Evolutionary conservation across 2,888 invertebrate genomes (phyloP).

Genomic region (Coelogynopora nodosa): DNA sequence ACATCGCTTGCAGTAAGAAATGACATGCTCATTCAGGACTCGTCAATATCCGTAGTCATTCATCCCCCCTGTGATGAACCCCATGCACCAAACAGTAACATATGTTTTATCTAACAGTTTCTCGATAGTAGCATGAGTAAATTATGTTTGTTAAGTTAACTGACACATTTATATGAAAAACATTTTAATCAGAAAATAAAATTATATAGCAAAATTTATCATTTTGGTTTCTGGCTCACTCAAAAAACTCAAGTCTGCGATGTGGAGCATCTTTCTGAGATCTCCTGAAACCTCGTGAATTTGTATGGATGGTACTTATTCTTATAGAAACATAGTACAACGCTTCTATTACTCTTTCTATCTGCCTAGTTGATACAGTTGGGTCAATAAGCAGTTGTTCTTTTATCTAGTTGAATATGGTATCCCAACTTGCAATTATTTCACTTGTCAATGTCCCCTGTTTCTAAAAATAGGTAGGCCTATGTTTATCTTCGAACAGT

Average conservation of each 20-base stretch:
- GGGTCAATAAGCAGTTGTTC: constrained; percentile 9
- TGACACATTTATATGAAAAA: too few species aligned
- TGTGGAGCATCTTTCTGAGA: constrained; percentile 2
- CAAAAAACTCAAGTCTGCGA: not conserved
- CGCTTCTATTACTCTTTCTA: not conserved
- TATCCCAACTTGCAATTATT: constrained; percentile 3
- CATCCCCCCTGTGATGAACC: too few species aligned
- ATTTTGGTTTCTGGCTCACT: too few species aligned
- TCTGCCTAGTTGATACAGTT: not conserved
- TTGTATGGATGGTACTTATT: constrained; percentile 18
- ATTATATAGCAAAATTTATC: too few species aligned
- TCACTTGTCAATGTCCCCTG: not conserved
- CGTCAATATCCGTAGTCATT: too few species aligned
- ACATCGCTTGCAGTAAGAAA: not conserved
- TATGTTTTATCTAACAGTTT: too few species aligned
- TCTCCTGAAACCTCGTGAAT: not conserved
- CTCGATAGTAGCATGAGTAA: too few species aligned
- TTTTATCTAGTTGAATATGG: not conserved
- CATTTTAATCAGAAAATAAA: too few species aligned
- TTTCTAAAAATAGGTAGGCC: not conserved
- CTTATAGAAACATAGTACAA: not conserved
- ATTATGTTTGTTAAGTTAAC: too few species aligned
- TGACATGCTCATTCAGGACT: too few species aligned
- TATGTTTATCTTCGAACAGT: not conserved
- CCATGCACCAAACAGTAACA: constrained; percentile 26